phyloP scores from a whole-genome alignment of 2,888 invertebrate genomes.

The Drosophila antonietae region DNA sequence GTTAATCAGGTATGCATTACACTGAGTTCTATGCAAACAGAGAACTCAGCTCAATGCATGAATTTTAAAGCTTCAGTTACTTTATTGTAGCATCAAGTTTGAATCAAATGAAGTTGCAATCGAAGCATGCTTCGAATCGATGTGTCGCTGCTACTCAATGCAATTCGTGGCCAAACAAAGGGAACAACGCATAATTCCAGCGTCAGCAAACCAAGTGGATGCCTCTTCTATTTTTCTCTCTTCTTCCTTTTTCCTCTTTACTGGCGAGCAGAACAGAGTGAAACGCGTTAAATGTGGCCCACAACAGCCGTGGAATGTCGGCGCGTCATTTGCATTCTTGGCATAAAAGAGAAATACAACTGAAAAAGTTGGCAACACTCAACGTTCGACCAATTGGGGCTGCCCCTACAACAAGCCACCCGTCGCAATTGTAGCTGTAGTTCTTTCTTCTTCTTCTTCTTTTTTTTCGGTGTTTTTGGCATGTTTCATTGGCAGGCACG shows the following conservation, averaged over 20 bases:
- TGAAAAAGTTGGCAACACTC: slow-evolving; percentile 58
- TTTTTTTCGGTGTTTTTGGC: slow-evolving; percentile 69
- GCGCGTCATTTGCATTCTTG: slow-evolving; percentile 77
- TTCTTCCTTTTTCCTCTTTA: slow-evolving; percentile 5
- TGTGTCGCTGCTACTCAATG: background rate
- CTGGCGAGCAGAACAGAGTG: slow-evolving; percentile 12
- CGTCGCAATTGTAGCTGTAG: background rate
- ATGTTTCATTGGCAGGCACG: slow-evolving; percentile 74
- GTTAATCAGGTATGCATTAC: slow-evolving; percentile 12
- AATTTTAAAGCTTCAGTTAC: slow-evolving; percentile 27
- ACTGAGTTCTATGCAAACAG: slow-evolving; percentile 1
- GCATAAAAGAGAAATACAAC: slow-evolving; percentile 40
- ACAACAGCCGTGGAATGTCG: slow-evolving; percentile 29
- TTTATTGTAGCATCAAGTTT: slow-evolving; percentile 3
- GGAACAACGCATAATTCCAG: slow-evolving; percentile 54
- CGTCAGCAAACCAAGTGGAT: slow-evolving; percentile 51
- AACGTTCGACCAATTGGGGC: slow-evolving; percentile 26
- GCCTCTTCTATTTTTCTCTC: slow-evolving; percentile 8
- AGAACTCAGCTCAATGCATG: background rate
- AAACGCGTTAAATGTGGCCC: slow-evolving; percentile 45
- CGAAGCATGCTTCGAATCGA: background rate
- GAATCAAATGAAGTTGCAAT: slow-evolving; percentile 38
- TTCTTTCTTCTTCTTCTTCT: slow-evolving; percentile 16
- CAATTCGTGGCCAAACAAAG: slow-evolving; percentile 37
- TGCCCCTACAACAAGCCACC: background rate